A percentile compares a stretch with the other conserved stretches of the same genome.
These are phyloP conservation scores for Colius striatus DNA, from an alignment of 2,113 vertebrate genomes.

Conservation along the genomic window DNA sequence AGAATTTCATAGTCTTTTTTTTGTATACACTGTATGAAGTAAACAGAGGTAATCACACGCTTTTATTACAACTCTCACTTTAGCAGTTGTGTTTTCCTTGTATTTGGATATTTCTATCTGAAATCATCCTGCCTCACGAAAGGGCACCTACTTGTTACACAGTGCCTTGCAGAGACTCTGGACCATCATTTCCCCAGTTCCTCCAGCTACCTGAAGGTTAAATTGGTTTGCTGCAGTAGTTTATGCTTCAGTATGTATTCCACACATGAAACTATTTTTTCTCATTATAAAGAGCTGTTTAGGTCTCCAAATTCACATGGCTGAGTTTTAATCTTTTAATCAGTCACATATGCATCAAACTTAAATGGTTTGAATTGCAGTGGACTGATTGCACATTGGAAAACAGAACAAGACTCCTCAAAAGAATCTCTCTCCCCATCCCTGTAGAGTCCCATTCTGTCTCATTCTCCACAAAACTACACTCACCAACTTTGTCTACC, in stretches of 20 bases:
- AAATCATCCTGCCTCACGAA: neutral
- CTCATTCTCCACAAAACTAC: neutral
- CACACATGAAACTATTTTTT: neutral
- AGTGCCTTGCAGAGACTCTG: neutral
- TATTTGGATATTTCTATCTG: neutral
- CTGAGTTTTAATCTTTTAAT: neutral
- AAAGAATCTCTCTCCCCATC: neutral
- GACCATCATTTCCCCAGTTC: neutral
- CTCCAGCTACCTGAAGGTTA: neutral
- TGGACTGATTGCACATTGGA: neutral
- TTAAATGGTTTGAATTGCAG: neutral
- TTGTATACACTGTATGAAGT: fast-evolving
- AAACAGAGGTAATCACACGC: neutral
- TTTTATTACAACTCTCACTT: neutral
- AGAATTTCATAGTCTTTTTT: neutral
- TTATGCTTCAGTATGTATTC: neutral
- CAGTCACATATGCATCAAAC: neutral
- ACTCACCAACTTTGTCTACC: neutral
- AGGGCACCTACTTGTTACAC: neutral
- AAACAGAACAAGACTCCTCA: neutral
- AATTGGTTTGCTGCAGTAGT: neutral
- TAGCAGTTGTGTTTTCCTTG: neutral
- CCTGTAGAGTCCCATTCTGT: neutral
- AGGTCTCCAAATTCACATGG: neutral
- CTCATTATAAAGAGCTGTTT: neutral